Base-by-base conservation (phyloP, 2,113 vertebrate genomes). In the Semnornis frantzii region DNA sequence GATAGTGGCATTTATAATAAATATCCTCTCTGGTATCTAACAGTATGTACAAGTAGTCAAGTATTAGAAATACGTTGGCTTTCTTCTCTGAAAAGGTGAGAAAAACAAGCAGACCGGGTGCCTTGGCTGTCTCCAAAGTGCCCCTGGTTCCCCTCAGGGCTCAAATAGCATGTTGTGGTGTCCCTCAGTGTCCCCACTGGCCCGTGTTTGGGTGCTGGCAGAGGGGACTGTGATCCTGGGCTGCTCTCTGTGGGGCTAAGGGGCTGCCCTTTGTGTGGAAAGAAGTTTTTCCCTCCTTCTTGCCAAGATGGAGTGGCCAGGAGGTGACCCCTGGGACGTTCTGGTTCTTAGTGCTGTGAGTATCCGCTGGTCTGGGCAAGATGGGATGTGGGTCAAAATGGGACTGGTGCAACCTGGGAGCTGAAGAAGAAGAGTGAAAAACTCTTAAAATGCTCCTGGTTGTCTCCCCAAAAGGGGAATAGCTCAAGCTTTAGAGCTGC, bases 21-120 rank as follows among this genome's bases (percentile, higher is more conserved):
- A 96, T 57, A 94, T 19, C 86, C 74, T 93, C 82, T 89, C 80
- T 5, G 87, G 66, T 68, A 87, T 92, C 86, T 89, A 85, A 34
- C 62, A 54, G 7, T 42, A 19, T 12, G 34, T 74, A 46, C 93
- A 48, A 24, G n/a, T 54, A 2, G 12, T 93, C 93, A 42, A 93
- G 96, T 95, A 71, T 81, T 19, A 33, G 78, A 91, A 95, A 85
- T n/a, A 74, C 24, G 1, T 20, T 6, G 46, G 42, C 63, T 72
- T 65, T 44, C n/a, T 80, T 31, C 54, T 37, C 30, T 5, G 39
- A 62, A 74, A 79, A 92, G 75, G 91, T 15, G 84, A 37, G 64
- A 19, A 39, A 54, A 54, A 33, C 15, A 18, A n/a, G 23, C 1
- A 31, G n/a, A 46, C 25, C 58, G 58, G 57, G 57, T 42, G 39